Evolutionary conservation across 2,797 vertebrate species (phyloP).

Genomic region (Antrozous pallidus): DNA sequence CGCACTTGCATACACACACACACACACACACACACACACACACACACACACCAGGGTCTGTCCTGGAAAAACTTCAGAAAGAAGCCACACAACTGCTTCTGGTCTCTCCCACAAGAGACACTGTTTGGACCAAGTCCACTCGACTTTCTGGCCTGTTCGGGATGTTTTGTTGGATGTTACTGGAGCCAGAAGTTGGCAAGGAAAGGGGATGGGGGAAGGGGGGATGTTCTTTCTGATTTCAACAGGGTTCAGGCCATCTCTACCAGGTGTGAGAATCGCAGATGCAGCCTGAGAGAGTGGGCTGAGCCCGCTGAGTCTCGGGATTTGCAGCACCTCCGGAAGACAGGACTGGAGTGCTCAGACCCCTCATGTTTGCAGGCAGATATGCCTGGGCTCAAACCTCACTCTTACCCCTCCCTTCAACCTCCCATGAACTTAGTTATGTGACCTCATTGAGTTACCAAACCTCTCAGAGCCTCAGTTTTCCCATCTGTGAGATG

Average conservation of each 20-base stretch:
- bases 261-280: not conserved
- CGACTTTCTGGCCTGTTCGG: not conserved
- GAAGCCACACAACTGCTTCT: not conserved
- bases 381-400: not conserved
- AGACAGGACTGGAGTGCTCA: rapidly evolving
- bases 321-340: rapidly evolving
- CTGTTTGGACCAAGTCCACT: not conserved
- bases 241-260: rapidly evolving
- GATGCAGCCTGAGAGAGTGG: rapidly evolving
- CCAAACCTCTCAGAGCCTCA: not conserved
- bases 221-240: not conserved
- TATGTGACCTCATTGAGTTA: not conserved
- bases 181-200: not conserved
- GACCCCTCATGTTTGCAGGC: not conserved
- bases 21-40: not conserved
- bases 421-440: not conserved
- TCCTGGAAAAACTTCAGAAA: not conserved
- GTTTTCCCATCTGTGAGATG: not conserved
- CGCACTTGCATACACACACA: not conserved
- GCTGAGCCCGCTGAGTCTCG: not conserved
- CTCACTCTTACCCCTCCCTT: rapidly evolving
- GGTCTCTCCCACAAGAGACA: not conserved
- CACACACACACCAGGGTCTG: too few species aligned
- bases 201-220: not conserved
- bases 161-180: not conserved